Base-by-base conservation (phyloP, 2,888 invertebrate species). In the Epinotia bilunana region DNA sequence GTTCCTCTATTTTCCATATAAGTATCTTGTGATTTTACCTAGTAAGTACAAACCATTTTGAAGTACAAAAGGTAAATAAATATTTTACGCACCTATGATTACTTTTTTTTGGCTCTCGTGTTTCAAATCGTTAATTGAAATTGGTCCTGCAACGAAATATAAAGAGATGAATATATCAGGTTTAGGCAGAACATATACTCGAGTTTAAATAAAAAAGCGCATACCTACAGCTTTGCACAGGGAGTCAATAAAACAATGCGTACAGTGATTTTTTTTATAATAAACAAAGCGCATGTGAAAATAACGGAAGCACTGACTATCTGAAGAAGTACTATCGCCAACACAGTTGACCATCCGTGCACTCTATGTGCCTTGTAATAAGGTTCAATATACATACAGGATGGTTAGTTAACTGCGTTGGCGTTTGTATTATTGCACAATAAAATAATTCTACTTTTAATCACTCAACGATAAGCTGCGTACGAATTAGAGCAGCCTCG, bases 11-110 rank as follows among this genome's bases (percentile, higher is more conserved):
- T 83, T 84, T 86, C 82, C 86, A 86, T 83, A 81, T 82, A 84
- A 83, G 83, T 83, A 81, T 83, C 84, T 88, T 90, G 91, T 91
- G 90, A 91, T 91, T 85, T 84, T 86, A 87, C 82, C 77, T 84
- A 80, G 86, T 83, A 82, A 82, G 84, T 81, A 81, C 80, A 83
- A 79, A 80, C 81, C 85, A 82, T 79, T 77, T 84, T 86, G 84
- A 86, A 82, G 81, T 81, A 77, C 83, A 89, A 88, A 90, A 90
- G 87, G 88, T 87, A 83, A 68, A 83, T 87, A 88, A 88, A 84
- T 89, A 88, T 90, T 91, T 91, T 91, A 87, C 88, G 90, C 86
- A 71, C 79, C 53, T 49, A 61, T 12, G 13, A 6, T 49, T 28
- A 13, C n/a, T 71, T 49, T 61, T 20, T 39, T 39, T 43, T n/a